Evolutionary conservation across 2,797 vertebrate species (phyloP).

Genomic region (Peromyscus nudipes): DNA sequence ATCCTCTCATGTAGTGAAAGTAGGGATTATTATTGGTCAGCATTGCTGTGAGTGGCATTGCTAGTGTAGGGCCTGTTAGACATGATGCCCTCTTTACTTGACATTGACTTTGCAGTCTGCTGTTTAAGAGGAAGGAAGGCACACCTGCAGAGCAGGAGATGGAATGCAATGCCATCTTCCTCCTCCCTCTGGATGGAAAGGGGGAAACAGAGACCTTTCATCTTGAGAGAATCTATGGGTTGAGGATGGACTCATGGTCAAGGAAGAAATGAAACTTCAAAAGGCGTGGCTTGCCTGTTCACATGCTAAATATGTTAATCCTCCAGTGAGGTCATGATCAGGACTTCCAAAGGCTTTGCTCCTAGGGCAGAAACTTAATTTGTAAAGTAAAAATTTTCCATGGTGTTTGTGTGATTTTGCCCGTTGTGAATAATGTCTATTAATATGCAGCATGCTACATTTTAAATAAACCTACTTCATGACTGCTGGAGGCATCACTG

Average conservation of each 20-base stretch:
- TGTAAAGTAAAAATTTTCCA: not conserved
- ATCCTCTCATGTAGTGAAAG: not conserved
- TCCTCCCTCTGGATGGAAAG: not conserved
- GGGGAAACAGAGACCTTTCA: not conserved
- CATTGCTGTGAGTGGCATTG: not conserved
- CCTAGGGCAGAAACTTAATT: not conserved
- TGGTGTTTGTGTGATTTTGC: not conserved
- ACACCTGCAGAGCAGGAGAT: not conserved
- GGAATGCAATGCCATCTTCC: not conserved
- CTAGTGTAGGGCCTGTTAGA: no score
- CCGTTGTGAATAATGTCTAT: not conserved
- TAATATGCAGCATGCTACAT: not conserved
- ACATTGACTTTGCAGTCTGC: not conserved
- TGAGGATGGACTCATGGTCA: not conserved
- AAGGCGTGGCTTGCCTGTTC: not conserved
- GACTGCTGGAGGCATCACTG: not conserved
- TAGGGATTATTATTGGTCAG: not conserved
- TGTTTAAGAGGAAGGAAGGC: not conserved
- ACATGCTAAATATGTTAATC: not conserved
- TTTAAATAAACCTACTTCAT: not conserved
- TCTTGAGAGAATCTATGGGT: not conserved
- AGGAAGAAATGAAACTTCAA: not conserved
- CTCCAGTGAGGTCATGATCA: not conserved
- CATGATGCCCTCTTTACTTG: not conserved
- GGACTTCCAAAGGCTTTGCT: not conserved